Conservation (phyloP, 2,797 vertebrate species). For the Sus cebifrons region DNA sequence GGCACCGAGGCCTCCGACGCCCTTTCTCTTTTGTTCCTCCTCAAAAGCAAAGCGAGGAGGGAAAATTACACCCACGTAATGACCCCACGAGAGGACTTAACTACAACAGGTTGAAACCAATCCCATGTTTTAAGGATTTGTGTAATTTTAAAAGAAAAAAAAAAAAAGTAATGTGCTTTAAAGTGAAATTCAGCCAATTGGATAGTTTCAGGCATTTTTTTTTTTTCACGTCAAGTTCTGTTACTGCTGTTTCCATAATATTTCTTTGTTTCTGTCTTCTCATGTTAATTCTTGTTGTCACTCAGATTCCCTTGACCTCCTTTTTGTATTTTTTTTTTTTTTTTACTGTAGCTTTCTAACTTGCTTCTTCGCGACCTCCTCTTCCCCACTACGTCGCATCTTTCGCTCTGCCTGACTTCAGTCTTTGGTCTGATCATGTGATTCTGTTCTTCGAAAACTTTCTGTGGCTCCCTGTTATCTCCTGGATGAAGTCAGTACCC, state of each 20-base stretch:
- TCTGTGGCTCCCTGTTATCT: neutral
- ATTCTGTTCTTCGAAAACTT: neutral
- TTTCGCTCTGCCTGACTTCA: neutral
- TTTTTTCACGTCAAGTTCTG: conserved; percentile 64
- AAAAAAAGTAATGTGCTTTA: conserved; percentile 48
- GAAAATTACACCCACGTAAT: conserved; percentile 80
- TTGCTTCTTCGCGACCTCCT: neutral
- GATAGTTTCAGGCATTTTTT: conserved; percentile 62
- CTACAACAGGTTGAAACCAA: conserved; percentile 82
- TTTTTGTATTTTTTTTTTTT: neutral
- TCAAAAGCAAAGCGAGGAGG: conserved; percentile 74
- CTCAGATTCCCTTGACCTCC: neutral
- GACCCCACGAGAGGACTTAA: conserved; percentile 70
- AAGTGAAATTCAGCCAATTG: conserved; percentile 70
- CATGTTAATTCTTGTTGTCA: conserved; percentile 46
- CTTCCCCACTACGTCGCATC: neutral
- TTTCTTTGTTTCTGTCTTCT: conserved; percentile 63
- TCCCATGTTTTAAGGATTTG: conserved; percentile 81
- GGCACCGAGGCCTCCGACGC: neutral
- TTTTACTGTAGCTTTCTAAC: neutral
- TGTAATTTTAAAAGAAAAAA: conserved; percentile 78
- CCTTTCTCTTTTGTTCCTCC: conserved; percentile 68
- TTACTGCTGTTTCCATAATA: conserved; percentile 44
- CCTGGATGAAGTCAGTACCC: neutral
- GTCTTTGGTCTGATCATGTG: neutral